These are phyloP conservation scores for Thripadectes ignobilis DNA, from an alignment of 2,797 vertebrate species.

Conservation along the genomic window DNA sequence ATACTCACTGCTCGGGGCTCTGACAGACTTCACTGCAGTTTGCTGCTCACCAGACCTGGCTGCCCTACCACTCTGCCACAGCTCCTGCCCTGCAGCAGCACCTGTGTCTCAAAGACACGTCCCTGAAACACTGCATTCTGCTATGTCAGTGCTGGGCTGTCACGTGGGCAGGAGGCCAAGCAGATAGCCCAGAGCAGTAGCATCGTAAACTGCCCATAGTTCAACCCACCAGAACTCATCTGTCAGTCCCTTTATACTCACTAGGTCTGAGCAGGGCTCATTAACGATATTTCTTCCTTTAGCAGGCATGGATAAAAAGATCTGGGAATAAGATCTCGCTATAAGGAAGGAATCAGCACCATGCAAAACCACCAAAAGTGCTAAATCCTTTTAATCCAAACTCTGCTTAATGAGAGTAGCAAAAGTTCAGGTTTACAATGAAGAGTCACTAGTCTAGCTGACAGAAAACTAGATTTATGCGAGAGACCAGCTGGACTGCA, in stretches of 20 bases:
- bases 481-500: background rate
- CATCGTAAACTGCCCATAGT: background rate
- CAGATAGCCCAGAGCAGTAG: background rate
- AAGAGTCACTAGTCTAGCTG: background rate
- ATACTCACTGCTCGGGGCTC: fast-evolving
- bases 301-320: background rate
- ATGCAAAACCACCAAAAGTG: background rate
- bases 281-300: background rate
- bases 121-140: background rate
- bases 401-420: background rate
- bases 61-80: background rate
- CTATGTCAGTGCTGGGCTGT: background rate
- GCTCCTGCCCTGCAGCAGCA: background rate
- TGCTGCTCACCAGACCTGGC: background rate
- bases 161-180: background rate
- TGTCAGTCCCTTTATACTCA: background rate
- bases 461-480: slow-evolving; percentile 8
- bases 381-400: background rate
- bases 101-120: fast-evolving
- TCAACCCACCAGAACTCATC: background rate
- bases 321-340: background rate
- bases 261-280: background rate
- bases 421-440: slow-evolving; percentile 4
- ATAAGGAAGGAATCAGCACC: background rate
- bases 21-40: background rate